Conservation (phyloP, 2,113 vertebrate species). For the Procapra przewalskii region DNA sequence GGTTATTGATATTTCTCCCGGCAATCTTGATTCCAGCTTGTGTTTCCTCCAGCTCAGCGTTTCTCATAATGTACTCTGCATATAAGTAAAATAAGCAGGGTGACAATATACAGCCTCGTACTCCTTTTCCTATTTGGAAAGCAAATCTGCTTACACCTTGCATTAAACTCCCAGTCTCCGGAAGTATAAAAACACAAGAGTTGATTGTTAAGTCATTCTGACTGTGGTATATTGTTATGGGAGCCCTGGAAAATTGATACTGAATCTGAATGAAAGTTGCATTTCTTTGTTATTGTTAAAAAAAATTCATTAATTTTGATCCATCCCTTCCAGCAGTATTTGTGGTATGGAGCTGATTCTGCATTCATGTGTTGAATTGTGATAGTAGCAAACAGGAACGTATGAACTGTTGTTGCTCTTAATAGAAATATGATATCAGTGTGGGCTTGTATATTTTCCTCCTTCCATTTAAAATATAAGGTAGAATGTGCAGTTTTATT, state of each 20-base stretch:
- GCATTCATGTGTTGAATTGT: constrained; percentile 80
- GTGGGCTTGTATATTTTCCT: constrained; percentile 82
- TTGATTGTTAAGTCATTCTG: neutral
- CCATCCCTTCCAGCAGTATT: constrained; percentile 78
- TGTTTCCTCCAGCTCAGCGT: too few relatives aligned
- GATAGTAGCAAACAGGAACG: constrained; percentile 80
- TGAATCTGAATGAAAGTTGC: neutral
- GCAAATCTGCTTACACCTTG: neutral
- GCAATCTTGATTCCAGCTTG: too few relatives aligned
- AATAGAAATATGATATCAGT: constrained; percentile 79
- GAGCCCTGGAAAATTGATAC: neutral
- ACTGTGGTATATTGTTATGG: neutral
- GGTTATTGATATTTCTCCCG: too few relatives aligned
- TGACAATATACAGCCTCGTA: too few relatives aligned
- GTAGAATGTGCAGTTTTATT: constrained; percentile 76
- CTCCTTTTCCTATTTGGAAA: neutral
- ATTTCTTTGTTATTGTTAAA: constrained; percentile 1
- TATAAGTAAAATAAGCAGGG: too few relatives aligned
- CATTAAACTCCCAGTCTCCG: neutral
- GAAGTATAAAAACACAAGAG: neutral
- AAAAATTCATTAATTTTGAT: constrained; percentile 5
- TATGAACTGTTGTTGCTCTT: constrained; percentile 78
- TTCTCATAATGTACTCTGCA: too few relatives aligned
- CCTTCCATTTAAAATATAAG: constrained; percentile 78
- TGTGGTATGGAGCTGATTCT: constrained; percentile 75